Base-by-base conservation (phyloP, 2,888 invertebrate genomes). In the Aromia moschata region DNA sequence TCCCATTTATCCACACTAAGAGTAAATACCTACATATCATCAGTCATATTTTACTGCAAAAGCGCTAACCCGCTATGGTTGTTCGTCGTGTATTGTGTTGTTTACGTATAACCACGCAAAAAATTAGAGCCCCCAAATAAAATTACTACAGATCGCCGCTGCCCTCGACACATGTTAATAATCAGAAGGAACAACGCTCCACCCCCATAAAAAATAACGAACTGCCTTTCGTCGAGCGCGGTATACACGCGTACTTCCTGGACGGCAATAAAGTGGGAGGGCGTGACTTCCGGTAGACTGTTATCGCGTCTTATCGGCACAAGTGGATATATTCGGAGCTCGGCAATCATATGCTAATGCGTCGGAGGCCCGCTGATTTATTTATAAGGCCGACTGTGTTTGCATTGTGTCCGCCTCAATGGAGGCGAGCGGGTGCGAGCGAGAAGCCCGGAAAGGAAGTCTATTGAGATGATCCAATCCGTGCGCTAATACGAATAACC, bases 291-390 rank as follows among this genome's bases (percentile, higher is more conserved):
- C 74, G 68, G 67, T 52, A 45, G 67, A 72, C 68, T 70, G 73
- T 74, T 74, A 75, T 75, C 75, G 72, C 71, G 70, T 74, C 72
- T 76, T 74, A 75, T 76, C 76, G 69, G 66, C 69, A 70, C 72
- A 73, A 73, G 74, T 74, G 72, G 75, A 74, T 75, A n/a, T n/a
- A 75, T 75, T 73, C 74, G 67, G 69, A 73, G 74, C 71, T 69
- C 71, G 67, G 74, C 76, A 77, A 76, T 77, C 76, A 74, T 76
- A 76, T 77, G 77, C 75, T 76, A 76, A 76, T 76, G 70, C 70
- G 65, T 67, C 68, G 61, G n/a, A 67, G 68, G 65, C 70, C 66
- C 65, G 67, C 65, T 75, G 75, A 76, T 76, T 77, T 77, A 77
- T 77, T 76, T 76, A 75, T 76, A 74, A 71, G 73, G 62, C 67